phyloP scores from a whole-genome alignment of 2,888 invertebrate genomes.

The Temnothorax ravouxi region DNA sequence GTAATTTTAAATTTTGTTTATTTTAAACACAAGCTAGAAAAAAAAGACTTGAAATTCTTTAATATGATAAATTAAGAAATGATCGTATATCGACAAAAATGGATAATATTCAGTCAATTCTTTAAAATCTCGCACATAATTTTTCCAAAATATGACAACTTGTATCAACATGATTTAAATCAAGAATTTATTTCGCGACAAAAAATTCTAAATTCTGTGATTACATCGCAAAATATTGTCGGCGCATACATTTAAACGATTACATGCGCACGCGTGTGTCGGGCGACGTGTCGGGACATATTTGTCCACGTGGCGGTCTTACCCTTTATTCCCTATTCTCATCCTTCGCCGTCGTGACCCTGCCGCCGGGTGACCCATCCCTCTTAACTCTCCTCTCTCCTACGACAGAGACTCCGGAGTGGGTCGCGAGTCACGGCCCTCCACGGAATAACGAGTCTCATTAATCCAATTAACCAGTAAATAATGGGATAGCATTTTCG shows the following conservation, averaged over 20 bases:
- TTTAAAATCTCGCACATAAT: neutral
- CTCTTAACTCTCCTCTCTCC: slow-evolving; percentile 70
- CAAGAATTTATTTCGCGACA: slow-evolving; percentile 34
- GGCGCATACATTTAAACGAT: slow-evolving; percentile 1
- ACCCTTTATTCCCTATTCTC: slow-evolving; percentile 72
- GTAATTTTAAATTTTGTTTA: neutral
- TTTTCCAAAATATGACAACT: neutral
- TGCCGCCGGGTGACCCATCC: slow-evolving; percentile 47
- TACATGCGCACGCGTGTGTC: slow-evolving; percentile 19
- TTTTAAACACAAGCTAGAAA: neutral
- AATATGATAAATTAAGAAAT: neutral
- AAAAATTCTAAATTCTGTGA: slow-evolving; percentile 59
- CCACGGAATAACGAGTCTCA: slow-evolving; percentile 86
- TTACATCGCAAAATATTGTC: slow-evolving; percentile 43
- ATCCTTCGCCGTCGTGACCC: slow-evolving; percentile 65
- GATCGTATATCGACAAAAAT: slow-evolving; percentile 9
- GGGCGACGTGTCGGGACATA: slow-evolving; percentile 68
- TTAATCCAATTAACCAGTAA: slow-evolving; percentile 87
- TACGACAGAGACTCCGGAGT: slow-evolving; percentile 36
- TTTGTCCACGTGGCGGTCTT: slow-evolving; percentile 77
- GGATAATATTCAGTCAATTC: slow-evolving; percentile 19
- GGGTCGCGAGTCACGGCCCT: slow-evolving; percentile 79
- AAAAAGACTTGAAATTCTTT: neutral
- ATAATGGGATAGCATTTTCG: slow-evolving; percentile 86
- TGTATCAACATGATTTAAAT: neutral